phyloP scores from a whole-genome alignment of 2,797 vertebrate species.

The Lutjanus argentimaculatus region DNA sequence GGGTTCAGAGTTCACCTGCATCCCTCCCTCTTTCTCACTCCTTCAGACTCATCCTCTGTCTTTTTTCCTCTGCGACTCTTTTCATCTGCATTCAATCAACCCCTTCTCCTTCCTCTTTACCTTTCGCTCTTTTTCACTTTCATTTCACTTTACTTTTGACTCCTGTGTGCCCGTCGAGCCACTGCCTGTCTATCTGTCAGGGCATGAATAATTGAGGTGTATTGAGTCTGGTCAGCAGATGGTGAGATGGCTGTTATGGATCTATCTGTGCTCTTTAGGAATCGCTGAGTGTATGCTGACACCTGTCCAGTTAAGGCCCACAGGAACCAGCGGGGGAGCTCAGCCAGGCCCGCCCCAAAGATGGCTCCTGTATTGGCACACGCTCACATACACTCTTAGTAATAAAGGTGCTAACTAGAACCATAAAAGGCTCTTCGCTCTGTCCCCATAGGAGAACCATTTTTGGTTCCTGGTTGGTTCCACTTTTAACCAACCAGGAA shows the following conservation, averaged over 20 bases:
- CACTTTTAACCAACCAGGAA: too few species aligned
- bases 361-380: constrained; percentile 22
- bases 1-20: constrained; percentile 75
- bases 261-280: constrained; percentile 70
- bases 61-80: constrained; percentile 7
- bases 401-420: too few species aligned
- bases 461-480: too few species aligned
- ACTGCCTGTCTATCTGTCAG: constrained; percentile 57
- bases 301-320: constrained; percentile 68
- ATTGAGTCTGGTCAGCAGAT: constrained; percentile 83
- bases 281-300: constrained; percentile 65
- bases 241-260: constrained; percentile 74
- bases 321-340: constrained; percentile 23
- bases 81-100: constrained; percentile 48
- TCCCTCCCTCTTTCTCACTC: neutral
- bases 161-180: constrained; percentile 26
- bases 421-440: too few species aligned
- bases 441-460: too few species aligned
- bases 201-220: constrained; percentile 82
- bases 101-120: constrained; percentile 8
- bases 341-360: constrained; percentile 3
- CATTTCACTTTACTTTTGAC: constrained; percentile 41
- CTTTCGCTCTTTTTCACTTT: constrained; percentile 41
- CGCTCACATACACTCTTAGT: neutral
- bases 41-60: neutral